These are phyloP conservation scores for Lamellibrachia columna DNA, from an alignment of 2,888 invertebrate genomes.

Conservation along the genomic window DNA sequence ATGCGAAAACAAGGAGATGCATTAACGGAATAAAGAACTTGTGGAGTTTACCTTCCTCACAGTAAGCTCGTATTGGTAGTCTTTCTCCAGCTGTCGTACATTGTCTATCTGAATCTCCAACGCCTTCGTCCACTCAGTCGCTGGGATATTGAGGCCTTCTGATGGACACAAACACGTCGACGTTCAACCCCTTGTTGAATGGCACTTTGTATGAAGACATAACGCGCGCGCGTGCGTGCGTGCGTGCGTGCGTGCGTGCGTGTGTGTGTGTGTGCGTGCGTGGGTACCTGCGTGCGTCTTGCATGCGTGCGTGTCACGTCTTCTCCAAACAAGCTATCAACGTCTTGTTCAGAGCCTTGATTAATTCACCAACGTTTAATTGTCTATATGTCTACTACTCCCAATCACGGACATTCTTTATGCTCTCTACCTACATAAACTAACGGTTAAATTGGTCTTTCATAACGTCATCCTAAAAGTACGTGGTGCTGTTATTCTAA, in stretches of 20 bases:
- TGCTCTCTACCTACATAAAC: too few relatives aligned
- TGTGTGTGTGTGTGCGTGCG: conserved; percentile 27
- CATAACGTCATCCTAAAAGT: too few relatives aligned
- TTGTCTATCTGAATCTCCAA: conserved; percentile 41
- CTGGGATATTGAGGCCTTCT: conserved; percentile 42
- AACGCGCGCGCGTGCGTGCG: conserved; percentile 25
- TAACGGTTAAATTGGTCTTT: too few relatives aligned
- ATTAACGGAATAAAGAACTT: too few relatives aligned
- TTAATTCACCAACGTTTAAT: too few relatives aligned
- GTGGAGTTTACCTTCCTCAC: conserved; percentile 35
- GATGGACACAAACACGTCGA: background rate
- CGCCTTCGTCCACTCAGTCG: conserved; percentile 43
- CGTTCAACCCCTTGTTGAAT: background rate
- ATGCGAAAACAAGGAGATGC: background rate
- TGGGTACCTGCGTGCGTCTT: conserved; percentile 24
- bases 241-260: conserved; percentile 24
- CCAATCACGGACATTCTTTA: too few relatives aligned
- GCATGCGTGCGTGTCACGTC: conserved; percentile 23
- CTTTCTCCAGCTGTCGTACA: conserved; percentile 39
- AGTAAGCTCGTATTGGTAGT: conserved; percentile 38
- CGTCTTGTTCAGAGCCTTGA: too few relatives aligned
- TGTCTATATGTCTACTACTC: too few relatives aligned
- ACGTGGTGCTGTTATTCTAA: background rate
- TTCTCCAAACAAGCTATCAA: background rate
- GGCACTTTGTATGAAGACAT: background rate